A percentile compares a stretch with the other conserved stretches of the same genome.
Evolutionary conservation across 2,888 invertebrate genomes (phyloP).

Genomic region (Augiades crinisus): DNA sequence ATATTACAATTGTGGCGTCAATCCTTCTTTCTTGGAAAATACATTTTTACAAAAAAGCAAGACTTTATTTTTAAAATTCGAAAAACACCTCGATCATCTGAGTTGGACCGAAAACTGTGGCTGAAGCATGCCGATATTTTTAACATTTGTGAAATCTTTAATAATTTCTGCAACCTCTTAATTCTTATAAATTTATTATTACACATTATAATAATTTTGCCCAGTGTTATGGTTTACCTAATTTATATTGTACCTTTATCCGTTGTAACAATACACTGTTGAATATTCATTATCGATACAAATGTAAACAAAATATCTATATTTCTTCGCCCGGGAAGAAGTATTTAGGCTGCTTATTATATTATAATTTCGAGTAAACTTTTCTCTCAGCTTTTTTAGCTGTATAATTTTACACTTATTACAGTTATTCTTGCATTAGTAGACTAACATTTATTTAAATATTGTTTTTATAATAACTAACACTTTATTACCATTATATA

Average conservation of each 20-base stretch:
- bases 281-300: not conserved
- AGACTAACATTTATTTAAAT: too few species aligned
- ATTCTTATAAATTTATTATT: too few species aligned
- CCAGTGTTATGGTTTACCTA: not conserved
- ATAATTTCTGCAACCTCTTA: too few species aligned
- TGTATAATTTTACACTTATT: too few species aligned
- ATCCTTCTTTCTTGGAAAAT: constrained; percentile 26
- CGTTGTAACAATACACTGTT: not conserved
- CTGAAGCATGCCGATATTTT: too few species aligned
- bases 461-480: too few species aligned
- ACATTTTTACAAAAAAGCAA: not conserved
- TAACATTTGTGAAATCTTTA: too few species aligned
- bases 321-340: not conserved
- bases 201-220: not conserved
- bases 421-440: too few species aligned
- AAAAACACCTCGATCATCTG: too few species aligned
- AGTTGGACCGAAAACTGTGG: too few species aligned
- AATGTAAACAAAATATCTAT: not conserved
- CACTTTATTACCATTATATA: too few species aligned
- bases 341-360: not conserved
- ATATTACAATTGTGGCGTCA: constrained; percentile 51
- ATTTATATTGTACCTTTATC: not conserved
- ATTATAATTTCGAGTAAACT: not conserved
- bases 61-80: not conserved
- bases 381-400: too few species aligned